Base-by-base conservation (phyloP, 2,797 vertebrate species). In the Zalophus californianus region DNA sequence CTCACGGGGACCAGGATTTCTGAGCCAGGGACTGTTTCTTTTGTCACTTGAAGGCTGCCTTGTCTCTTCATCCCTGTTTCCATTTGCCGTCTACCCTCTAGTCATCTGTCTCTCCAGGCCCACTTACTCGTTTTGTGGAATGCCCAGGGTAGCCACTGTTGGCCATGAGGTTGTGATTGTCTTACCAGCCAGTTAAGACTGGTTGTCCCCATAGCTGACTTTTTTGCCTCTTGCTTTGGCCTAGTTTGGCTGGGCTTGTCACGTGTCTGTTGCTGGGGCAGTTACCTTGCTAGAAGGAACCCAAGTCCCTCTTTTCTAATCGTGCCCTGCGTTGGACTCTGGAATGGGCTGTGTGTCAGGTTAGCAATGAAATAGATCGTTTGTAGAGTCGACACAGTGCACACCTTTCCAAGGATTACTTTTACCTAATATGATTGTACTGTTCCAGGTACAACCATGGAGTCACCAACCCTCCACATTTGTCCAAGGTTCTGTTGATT, bases 381-480 rank as follows among this genome's bases (percentile, higher is more conserved):
- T 84, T 93, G n/a, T 21, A 25, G 35, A 48, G 1, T 85, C n/a
- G 38, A 27, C 16, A 5, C 10, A 11, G 13, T 29, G 25, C 1
- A 0, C 78, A n/a, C 23, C n/a, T 60, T 70, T 83, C 56, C 72
- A 16, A 92, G 90, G 77, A 32, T 78, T 56, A 12, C 21, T 25
- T 86, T 79, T 78, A 52, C 23, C 50, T 72, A 3, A 52, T 25
- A 18, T 8, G 20, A 41, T 54, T 21, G 29, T 32, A 18, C 14
- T 16, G 0, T 52, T n/a, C 6, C 13, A 2, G 15, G 3, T 20
- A 20, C 7, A 58, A 1, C 13, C 23, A 3, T 2, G 4, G 1
- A 5, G 9, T 54, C 41, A 21, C 9, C 44, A 75, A 3, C 32
- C 13, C 11, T 86, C 44, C 6, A 21, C 5, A 16, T 41, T 70